Evolutionary conservation across 2,888 invertebrate genomes (phyloP).

Genomic region (Lasioglossum pauxillum): DNA sequence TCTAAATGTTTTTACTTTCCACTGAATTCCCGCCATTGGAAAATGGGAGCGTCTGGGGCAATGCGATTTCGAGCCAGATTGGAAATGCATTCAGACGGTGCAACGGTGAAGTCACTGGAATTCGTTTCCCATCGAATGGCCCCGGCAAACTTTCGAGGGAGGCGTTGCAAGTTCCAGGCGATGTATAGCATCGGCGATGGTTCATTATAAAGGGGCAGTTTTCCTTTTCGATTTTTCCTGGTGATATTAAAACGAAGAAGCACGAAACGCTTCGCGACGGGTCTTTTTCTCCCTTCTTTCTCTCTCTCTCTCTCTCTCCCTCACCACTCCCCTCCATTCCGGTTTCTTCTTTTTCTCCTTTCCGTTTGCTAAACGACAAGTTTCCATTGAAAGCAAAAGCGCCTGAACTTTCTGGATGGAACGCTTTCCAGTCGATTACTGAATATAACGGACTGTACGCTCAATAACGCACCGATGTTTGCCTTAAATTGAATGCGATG

Average conservation of each 20-base stretch:
- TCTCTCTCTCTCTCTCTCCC: neutral
- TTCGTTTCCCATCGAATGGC: slow-evolving; percentile 52
- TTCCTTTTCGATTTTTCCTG: slow-evolving; percentile 33
- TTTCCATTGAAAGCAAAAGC: slow-evolving; percentile 25
- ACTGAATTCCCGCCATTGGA: slow-evolving; percentile 37
- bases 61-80: slow-evolving; percentile 57
- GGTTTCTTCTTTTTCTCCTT: neutral
- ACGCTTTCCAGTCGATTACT: slow-evolving; percentile 46
- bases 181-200: slow-evolving; percentile 45
- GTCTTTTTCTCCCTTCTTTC: neutral
- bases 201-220: slow-evolving; percentile 42
- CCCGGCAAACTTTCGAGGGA: slow-evolving; percentile 39
- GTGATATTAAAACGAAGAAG: slow-evolving; percentile 44
- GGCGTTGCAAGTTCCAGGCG: slow-evolving; percentile 53
- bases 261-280: slow-evolving; percentile 4
- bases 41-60: slow-evolving; percentile 55
- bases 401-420: slow-evolving; percentile 29
- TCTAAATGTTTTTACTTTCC: slow-evolving; percentile 36
- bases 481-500: slow-evolving; percentile 10
- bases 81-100: slow-evolving; percentile 56
- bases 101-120: slow-evolving; percentile 47
- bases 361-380: slow-evolving; percentile 20
- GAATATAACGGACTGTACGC: slow-evolving; percentile 28
- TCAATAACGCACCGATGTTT: slow-evolving; percentile 20
- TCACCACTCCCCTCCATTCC: neutral